Base-by-base conservation (phyloP, 2,113 vertebrate species). In the Sus scrofa region DNA sequence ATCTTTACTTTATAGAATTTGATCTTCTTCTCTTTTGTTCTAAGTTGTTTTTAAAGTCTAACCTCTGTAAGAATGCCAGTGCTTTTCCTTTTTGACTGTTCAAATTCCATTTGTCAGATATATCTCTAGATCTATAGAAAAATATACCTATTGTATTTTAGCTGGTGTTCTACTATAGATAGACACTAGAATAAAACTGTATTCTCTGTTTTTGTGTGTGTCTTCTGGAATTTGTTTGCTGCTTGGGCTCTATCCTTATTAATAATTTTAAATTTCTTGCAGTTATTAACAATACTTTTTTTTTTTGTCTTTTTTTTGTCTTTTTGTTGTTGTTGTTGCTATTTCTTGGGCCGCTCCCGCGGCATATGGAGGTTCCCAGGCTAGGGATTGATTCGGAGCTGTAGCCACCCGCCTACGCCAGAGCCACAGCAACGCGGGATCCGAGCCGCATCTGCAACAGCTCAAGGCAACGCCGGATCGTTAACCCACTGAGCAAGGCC, bases 41-140 rank as follows among this genome's bases (percentile, higher is more conserved):
- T 78, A 74, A 91, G 9, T 3, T 62, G 30, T 68, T 34, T 56
- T n/a, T 67, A 62, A 86, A 63, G 11, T 20, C 56, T 92, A 63
- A 74, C 22, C 15, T 81, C 39, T 9, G n/a, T 11, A 79, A 34
- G 18, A 95, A 85, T 60, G 34, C 50, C 81, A 39, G 0, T 26
- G 13, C 22, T 65, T 94, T 94, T 94, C 2, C 20, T 54, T 91
- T 97, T 26, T 96, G 44, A 50, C 11, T 93, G 81, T 86, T 75
- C 30, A 87, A 34, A 18, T 15, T 91, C 70, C 14, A 32, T 79
- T 96, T 84, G 39, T 96, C 39, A 75, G 58, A 10, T 67, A 3
- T 90, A 14, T 94, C 19, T 84, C 79, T 37, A 62, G 18, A 52
- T 63, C 87, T 34, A 52, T 37, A 89, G 26, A 63, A 79, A 67